Evolutionary conservation across 2,113 vertebrate genomes (phyloP).

Genomic region (Anhinga rufa): DNA sequence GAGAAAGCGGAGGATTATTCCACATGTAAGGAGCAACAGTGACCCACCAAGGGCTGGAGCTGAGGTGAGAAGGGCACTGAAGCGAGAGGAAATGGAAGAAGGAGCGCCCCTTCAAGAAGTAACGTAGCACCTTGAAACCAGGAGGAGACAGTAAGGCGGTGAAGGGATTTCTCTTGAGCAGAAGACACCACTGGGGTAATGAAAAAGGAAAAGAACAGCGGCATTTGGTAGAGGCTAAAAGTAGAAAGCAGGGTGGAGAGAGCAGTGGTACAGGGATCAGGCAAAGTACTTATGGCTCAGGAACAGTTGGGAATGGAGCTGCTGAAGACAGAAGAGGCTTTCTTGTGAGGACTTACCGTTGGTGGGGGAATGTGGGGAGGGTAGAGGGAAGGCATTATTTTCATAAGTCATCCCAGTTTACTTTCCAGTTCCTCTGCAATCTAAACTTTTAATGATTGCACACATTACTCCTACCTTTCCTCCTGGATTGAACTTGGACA

Average conservation of each 20-base stretch:
- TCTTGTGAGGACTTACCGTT: neutral
- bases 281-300: neutral
- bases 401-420: neutral
- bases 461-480: neutral
- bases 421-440: neutral
- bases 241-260: neutral
- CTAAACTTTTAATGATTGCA: neutral
- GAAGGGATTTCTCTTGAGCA: neutral
- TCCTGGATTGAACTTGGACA: neutral
- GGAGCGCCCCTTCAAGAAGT: neutral
- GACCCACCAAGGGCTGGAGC: neutral
- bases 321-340: neutral
- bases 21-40: neutral
- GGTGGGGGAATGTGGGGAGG: neutral
- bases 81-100: neutral
- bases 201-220: neutral
- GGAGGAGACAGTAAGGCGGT: neutral
- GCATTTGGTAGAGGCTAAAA: neutral
- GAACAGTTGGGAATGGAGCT: neutral
- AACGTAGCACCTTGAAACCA: neutral
- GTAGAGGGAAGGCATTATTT: neutral
- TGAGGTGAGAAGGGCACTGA: neutral
- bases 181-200: neutral
- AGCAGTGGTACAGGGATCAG: accelerated
- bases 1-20: neutral